Conservation (phyloP, 2,888 invertebrate species). For the Dromius quadrimaculatus region DNA sequence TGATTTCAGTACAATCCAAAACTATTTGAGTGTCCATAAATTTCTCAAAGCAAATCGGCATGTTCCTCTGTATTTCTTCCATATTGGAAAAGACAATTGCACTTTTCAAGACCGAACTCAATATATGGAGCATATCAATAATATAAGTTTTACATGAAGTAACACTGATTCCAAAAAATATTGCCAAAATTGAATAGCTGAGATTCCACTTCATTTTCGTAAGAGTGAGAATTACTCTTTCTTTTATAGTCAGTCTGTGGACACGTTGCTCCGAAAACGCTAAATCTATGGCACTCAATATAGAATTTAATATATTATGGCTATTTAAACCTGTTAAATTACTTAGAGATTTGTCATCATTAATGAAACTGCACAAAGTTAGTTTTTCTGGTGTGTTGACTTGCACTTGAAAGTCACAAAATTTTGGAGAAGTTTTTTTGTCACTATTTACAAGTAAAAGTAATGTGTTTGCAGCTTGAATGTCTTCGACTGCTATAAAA, state of each 20-base stretch:
- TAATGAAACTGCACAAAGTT: background rate
- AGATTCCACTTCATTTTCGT: background rate
- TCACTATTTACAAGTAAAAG: too few species aligned
- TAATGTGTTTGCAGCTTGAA: too few species aligned
- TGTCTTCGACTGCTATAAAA: too few species aligned
- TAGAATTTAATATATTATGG: background rate
- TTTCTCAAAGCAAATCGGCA: background rate
- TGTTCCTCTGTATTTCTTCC: background rate
- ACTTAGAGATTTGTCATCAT: background rate
- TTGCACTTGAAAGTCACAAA: too few species aligned
- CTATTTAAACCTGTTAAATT: background rate
- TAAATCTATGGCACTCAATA: background rate
- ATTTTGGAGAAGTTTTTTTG: too few species aligned
- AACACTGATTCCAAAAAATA: slow-evolving; percentile 2
- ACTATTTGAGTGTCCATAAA: background rate
- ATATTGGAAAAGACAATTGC: background rate
- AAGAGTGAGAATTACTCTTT: background rate
- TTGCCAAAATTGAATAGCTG: background rate
- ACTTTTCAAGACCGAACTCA: background rate
- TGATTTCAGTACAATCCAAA: background rate
- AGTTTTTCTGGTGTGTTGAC: background rate
- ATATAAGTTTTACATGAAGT: background rate
- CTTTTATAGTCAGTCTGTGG: background rate
- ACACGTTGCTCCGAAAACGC: background rate
- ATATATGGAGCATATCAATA: background rate